Conservation (phyloP, 2,113 vertebrate species). For the Rhea americana region DNA sequence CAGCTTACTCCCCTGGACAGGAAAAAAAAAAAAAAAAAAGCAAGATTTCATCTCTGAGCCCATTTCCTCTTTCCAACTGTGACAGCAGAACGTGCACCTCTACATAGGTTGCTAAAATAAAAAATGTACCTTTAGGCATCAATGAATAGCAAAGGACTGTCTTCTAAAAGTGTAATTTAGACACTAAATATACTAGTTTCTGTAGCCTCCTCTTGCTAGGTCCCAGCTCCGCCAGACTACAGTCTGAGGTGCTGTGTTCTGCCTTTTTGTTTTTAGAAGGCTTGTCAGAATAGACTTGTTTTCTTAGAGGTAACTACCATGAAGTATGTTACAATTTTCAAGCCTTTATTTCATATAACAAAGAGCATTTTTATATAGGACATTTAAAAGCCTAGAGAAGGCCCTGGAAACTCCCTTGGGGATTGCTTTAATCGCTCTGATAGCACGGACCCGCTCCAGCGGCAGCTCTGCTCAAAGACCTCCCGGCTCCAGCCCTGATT, state of each 20-base stretch:
- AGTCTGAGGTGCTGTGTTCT: not conserved
- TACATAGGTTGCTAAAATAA: not conserved
- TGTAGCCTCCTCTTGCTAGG: not conserved
- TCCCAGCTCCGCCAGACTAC: not conserved
- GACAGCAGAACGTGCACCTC: not conserved
- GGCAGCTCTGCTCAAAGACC: not conserved
- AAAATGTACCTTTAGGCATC: not conserved
- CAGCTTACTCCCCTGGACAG: not conserved
- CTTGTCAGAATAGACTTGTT: not conserved
- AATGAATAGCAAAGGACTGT: not conserved
- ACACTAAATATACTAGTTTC: not conserved
- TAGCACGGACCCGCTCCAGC: not conserved
- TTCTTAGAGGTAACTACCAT: not conserved
- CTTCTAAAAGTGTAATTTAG: not conserved
- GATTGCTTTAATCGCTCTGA: not conserved
- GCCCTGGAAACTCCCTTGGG: fast-evolving
- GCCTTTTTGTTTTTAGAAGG: not conserved
- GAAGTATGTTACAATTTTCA: not conserved
- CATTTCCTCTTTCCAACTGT: not conserved
- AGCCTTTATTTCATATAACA: not conserved
- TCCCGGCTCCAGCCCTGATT: not conserved
- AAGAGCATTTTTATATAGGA: not conserved
- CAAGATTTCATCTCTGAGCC: not conserved
- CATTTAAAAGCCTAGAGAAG: not conserved
- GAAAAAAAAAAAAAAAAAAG: not conserved